A percentile compares a stretch with the other conserved stretches of the same genome.
phyloP scores from a whole-genome alignment of 2,113 vertebrate species.

The Chlamydotis undulata region DNA sequence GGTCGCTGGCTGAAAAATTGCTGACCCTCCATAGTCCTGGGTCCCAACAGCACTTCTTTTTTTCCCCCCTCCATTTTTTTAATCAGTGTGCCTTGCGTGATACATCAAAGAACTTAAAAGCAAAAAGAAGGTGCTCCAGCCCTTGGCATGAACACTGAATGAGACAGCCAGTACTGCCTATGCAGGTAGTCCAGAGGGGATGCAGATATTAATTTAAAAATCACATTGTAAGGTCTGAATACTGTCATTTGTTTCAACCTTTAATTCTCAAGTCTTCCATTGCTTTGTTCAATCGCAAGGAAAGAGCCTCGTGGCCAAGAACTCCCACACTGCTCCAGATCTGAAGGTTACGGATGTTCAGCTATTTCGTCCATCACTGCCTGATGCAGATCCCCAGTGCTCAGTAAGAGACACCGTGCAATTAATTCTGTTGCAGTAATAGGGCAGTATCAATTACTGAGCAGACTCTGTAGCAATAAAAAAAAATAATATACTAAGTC shows the following conservation, averaged over 20 bases:
- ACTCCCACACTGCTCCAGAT: neutral
- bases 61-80: neutral
- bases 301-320: neutral
- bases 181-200: neutral
- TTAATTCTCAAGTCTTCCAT: neutral
- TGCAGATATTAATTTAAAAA: neutral
- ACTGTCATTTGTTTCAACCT: neutral
- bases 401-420: neutral
- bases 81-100: neutral
- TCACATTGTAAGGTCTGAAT: neutral
- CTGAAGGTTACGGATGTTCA: neutral
- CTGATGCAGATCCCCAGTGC: neutral
- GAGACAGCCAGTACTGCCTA: neutral
- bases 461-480: constrained; percentile 50
- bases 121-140: neutral
- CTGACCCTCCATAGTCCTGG: neutral
- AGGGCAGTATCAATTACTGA: constrained; percentile 50
- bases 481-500: constrained; percentile 18
- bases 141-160: neutral
- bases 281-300: neutral
- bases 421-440: constrained; percentile 48
- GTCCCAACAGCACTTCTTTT: neutral
- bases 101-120: neutral
- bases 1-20: rapidly evolving
- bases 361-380: neutral